phyloP scores from a whole-genome alignment of 1,140 invertebrate species.

The Bombus affinis region DNA sequence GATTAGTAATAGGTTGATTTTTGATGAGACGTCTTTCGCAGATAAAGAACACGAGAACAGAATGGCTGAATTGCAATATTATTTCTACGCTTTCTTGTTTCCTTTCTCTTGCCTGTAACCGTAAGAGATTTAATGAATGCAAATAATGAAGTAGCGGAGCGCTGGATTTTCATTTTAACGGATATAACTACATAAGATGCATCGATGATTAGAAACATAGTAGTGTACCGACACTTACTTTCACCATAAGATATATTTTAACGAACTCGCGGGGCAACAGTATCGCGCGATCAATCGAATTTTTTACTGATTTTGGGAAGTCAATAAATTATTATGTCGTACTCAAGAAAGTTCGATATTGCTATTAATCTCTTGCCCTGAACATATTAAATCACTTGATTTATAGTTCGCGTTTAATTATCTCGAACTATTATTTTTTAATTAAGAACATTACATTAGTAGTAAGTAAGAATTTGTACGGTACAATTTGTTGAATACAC shows the following conservation, averaged over 20 bases:
- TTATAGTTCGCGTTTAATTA: neutral
- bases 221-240: slow-evolving; percentile 11
- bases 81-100: slow-evolving; percentile 56
- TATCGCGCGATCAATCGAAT: neutral
- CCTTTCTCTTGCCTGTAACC: slow-evolving; percentile 44
- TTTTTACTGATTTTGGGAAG: neutral
- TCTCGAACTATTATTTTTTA: neutral
- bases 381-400: neutral
- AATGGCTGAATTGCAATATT: neutral
- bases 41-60: neutral
- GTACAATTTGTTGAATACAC: neutral
- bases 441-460: neutral
- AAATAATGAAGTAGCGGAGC: neutral
- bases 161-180: slow-evolving; percentile 1
- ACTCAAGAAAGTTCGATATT: no score
- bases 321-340: no score
- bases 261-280: neutral
- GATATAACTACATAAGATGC: neutral
- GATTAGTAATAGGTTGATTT: neutral
- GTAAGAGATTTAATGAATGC: slow-evolving; percentile 14
- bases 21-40: neutral
- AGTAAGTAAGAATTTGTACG: neutral
- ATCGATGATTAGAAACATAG: neutral
- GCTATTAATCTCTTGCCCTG: neutral
- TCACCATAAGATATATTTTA: slow-evolving; percentile 23